Evolutionary conservation across 1,140 invertebrate genomes (phyloP).

Genomic region (Lucilia sericata): DNA sequence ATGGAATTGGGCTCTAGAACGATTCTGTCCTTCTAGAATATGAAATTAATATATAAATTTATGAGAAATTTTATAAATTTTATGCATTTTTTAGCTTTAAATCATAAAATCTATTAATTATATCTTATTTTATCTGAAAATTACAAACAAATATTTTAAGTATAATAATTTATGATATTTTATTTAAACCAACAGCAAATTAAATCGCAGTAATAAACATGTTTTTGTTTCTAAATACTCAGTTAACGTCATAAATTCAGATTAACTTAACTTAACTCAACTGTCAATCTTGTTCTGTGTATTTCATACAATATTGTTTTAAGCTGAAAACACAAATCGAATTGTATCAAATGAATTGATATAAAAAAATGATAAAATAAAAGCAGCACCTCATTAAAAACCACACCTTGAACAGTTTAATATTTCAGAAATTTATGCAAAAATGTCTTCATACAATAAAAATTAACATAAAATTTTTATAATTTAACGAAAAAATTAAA

Average conservation of each 20-base stretch:
- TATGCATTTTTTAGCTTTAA: no score
- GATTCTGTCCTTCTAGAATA: no score
- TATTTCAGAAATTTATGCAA: constrained; percentile 38
- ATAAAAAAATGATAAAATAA: background rate
- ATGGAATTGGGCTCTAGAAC: no score
- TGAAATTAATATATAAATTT: no score
- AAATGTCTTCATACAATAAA: constrained; percentile 13
- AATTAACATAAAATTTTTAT: constrained; percentile 35
- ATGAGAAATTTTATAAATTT: no score
- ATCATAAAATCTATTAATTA: no score
- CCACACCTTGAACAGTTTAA: constrained; percentile 38
- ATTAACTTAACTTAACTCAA: constrained; percentile 21
- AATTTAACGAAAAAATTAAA: constrained; percentile 2
- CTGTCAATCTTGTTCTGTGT: background rate
- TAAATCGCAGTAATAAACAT: background rate
- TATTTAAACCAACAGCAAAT: no score
- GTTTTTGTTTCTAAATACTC: background rate
- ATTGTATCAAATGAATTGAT: background rate
- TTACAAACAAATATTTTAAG: no score
- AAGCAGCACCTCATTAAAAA: constrained; percentile 33
- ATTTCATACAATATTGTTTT: background rate
- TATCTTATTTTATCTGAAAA: no score
- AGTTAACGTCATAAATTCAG: background rate
- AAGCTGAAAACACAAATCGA: background rate
- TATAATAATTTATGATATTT: no score